phyloP scores from a whole-genome alignment of 1,140 invertebrate genomes.

The Papilio polyxenes region DNA sequence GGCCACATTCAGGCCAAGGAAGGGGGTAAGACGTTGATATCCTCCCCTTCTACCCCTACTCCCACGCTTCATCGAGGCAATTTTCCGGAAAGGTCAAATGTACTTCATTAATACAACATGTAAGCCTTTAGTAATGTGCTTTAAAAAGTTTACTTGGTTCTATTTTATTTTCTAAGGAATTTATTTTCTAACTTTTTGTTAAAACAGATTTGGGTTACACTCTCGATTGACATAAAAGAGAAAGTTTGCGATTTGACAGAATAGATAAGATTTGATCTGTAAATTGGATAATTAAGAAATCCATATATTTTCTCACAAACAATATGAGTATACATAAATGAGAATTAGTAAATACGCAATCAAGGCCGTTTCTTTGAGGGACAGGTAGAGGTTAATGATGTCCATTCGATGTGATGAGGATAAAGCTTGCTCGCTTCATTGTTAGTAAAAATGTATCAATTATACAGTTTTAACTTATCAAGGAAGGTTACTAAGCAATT shows the following conservation, averaged over 20 bases:
- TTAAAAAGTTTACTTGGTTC: conserved; percentile 9
- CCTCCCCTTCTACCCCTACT: conserved; percentile 26
- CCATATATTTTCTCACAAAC: no score
- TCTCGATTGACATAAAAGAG: not conserved
- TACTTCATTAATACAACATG: not conserved
- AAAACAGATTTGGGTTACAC: not conserved
- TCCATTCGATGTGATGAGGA: not conserved
- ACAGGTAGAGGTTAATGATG: not conserved
- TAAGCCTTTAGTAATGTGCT: conserved; percentile 22
- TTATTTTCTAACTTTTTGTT: not conserved
- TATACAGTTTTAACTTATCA: not conserved
- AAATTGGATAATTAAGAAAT: no score
- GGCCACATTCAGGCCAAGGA: conserved; percentile 67
- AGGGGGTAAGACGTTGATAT: conserved; percentile 62
- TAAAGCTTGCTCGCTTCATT: not conserved
- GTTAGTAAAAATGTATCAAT: not conserved
- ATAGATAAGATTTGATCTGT: no score
- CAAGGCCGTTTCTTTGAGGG: no score
- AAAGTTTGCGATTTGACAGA: not conserved
- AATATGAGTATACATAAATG: no score
- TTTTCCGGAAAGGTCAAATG: conserved; percentile 37
- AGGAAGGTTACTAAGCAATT: conserved; percentile 17
- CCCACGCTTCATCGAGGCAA: conserved; percentile 36
- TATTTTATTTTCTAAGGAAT: conserved; percentile 1
- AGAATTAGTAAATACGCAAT: no score